phyloP scores from a whole-genome alignment of 2,888 invertebrate genomes.

The Formica aserva region DNA sequence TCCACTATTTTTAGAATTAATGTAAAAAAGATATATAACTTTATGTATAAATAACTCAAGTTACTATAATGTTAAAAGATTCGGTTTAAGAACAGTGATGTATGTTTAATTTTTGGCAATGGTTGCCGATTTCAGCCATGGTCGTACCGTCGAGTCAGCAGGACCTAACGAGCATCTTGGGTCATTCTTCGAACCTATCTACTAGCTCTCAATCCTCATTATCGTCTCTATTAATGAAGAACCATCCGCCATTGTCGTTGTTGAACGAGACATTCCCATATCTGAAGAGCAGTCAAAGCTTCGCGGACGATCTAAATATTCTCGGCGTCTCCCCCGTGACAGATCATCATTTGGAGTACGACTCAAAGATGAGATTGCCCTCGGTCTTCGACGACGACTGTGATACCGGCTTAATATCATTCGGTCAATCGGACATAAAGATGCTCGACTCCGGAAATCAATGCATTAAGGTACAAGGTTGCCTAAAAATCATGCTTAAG shows the following conservation, averaged over 20 bases:
- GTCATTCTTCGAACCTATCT: constrained; percentile 72
- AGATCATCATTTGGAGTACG: constrained; percentile 69
- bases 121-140: constrained; percentile 51
- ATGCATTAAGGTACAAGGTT: constrained; percentile 58
- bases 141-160: constrained; percentile 66
- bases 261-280: constrained; percentile 77
- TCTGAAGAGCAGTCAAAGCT: constrained; percentile 73
- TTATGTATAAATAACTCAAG: background rate
- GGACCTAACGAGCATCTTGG: constrained; percentile 74
- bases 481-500: background rate
- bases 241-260: constrained; percentile 69
- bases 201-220: constrained; percentile 67
- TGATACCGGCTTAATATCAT: constrained; percentile 62
- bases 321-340: constrained; percentile 65
- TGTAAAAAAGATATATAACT: background rate
- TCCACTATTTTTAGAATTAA: background rate
- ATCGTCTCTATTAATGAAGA: constrained; percentile 71
- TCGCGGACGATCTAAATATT: constrained; percentile 76
- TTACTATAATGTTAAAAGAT: background rate
- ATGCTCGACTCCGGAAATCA: constrained; percentile 63
- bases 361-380: constrained; percentile 73
- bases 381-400: constrained; percentile 75
- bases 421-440: constrained; percentile 74
- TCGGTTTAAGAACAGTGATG: background rate
- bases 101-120: constrained; percentile 24